Percentiles rank a stretch among this genome's conserved stretches.
These are phyloP conservation scores for Aurelia coerulea DNA, from an alignment of 30 jellyfish, hydroid and myxozoan genomes.

Conservation along the genomic window DNA sequence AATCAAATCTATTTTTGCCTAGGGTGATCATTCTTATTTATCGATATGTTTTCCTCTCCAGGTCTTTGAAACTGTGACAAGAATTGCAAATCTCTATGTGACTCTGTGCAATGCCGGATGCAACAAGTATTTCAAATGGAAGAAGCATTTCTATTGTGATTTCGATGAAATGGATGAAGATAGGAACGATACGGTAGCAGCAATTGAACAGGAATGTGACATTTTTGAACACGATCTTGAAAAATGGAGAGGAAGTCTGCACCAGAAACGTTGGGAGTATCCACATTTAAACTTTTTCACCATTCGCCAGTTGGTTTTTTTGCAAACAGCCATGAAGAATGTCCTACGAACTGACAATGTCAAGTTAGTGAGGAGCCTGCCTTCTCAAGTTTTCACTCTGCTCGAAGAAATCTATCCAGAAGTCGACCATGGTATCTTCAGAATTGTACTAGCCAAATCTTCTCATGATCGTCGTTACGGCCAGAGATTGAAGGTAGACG, in stretches of 20 bases:
- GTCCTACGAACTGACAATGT: not conserved
- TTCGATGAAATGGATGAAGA: conserved; percentile 12
- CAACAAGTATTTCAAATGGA: conserved; percentile 34
- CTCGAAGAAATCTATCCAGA: conserved; percentile 52
- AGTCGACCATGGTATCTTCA: conserved; percentile 19
- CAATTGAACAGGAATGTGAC: conserved; percentile 21
- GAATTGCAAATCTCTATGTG: conserved; percentile 59
- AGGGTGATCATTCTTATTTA: too few species aligned
- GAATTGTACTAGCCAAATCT: conserved; percentile 13
- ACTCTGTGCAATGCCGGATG: conserved; percentile 71
- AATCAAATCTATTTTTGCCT: too few species aligned
- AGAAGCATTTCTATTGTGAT: conserved; percentile 30
- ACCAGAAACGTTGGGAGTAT: conserved; percentile 25
- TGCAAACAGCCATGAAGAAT: conserved; percentile 38
- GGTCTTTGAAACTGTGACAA: conserved; percentile 57
- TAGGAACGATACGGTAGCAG: not conserved
- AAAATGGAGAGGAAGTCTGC: conserved; percentile 42
- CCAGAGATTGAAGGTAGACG: not conserved
- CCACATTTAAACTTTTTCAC: conserved; percentile 61
- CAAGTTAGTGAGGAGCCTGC: conserved; percentile 17
- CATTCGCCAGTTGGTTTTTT: conserved; percentile 55
- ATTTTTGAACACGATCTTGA: conserved; percentile 28
- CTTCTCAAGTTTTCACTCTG: conserved; percentile 65
- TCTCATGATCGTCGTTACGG: conserved; percentile 41
- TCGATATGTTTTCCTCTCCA: not conserved